phyloP scores from a whole-genome alignment of 1,140 invertebrate genomes.

The Euura lappo region DNA sequence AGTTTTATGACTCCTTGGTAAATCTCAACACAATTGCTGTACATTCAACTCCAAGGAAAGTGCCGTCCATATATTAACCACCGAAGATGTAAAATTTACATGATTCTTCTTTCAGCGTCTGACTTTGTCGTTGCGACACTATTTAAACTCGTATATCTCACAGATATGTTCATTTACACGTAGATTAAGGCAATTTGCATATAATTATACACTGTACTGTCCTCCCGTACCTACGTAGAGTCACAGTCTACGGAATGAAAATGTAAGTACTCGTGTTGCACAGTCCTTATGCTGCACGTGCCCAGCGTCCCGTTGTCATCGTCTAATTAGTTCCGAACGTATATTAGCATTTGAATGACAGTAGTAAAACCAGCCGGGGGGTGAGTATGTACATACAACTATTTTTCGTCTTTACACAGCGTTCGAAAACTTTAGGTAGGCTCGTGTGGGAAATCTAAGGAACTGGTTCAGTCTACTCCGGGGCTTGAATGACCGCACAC shows the following conservation, averaged over 20 bases:
- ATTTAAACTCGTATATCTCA: background rate
- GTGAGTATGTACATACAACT: no score
- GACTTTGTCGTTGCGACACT: background rate
- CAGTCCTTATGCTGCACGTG: constrained; percentile 6
- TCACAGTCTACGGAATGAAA: no score
- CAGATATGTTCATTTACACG: background rate
- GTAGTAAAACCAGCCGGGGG: no score
- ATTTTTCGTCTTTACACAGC: no score
- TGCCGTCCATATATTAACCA: no score
- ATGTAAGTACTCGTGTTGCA: background rate
- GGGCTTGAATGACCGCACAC: background rate
- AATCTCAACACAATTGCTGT: no score
- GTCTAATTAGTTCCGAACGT: background rate
- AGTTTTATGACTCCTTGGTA: no score
- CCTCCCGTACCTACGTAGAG: background rate
- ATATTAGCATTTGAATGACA: background rate
- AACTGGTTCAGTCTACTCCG: background rate
- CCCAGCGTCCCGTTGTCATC: constrained; percentile 1
- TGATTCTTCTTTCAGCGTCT: no score
- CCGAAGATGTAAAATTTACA: no score
- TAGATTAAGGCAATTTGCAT: background rate
- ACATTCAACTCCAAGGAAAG: no score
- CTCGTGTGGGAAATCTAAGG: background rate
- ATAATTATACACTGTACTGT: background rate
- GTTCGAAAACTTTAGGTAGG: background rate